Evolutionary conservation across 2,888 invertebrate species (phyloP), one percentile per base, ranked within the genome.

Genomic region (Platerodrilus igneus): DNA sequence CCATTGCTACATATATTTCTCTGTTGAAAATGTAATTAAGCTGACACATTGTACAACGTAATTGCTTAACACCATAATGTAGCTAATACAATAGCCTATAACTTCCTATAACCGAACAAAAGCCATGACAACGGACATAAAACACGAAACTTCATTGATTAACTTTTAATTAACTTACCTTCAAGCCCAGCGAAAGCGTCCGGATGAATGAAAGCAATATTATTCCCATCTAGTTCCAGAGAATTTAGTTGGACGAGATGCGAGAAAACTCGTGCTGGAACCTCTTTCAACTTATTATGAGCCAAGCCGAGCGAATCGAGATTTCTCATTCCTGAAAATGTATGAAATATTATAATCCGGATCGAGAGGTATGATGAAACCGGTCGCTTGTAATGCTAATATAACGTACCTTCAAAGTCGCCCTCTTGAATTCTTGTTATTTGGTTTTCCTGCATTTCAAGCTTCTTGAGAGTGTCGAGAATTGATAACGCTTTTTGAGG

Each of bases 401-500:
- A n/a, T 13, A 9, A 41, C 60, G 61, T 70, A 88, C 91, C 92
- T 71, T 81, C 81, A 64, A 92, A 92, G 64, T 92, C 89, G 19
- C 86, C 87, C 61, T 88, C 88, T 26, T 77, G 71, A 49, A 92
- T 88, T 17, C 75, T 70, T 23, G 78, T 73, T 43, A 92, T 86
- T 50, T 79, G 77, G 63, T 92, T 92, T 62, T 90, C 89, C 60
- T 90, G 90, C 72, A 92, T 80, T 68, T 91, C 91, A 30, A 92
- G 73, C 59, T 87, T 91, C 66, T 85, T 87, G 51, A 92, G 69
- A 55, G 81, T 86, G 58, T 85, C 83, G 50, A 91, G 71, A 41
- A 83, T 76, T 1, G 83, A 80, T n/a, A 92, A 76, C 0, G 91
- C 81, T 59, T 81, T 79, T 56, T 86, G 87, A 8, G 91, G 91